phyloP scores from a whole-genome alignment of 2,888 invertebrate species.

The Ichneumon xanthorius region DNA sequence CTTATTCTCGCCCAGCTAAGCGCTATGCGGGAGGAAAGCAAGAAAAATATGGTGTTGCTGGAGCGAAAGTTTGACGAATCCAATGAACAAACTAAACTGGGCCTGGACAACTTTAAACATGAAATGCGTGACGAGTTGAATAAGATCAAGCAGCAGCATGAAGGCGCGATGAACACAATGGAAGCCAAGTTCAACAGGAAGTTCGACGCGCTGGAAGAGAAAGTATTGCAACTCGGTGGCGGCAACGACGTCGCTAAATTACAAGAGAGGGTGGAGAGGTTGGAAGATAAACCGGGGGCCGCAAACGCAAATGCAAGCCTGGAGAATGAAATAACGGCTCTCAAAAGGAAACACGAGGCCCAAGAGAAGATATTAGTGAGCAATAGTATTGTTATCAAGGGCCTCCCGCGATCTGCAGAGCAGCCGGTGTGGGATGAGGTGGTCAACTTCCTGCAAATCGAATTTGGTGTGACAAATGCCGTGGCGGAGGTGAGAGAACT shows the following conservation, averaged over 20 bases:
- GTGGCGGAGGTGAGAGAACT: neutral
- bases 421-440: neutral
- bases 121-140: neutral
- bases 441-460: neutral
- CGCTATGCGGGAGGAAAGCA: neutral
- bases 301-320: neutral
- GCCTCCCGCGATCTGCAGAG: neutral
- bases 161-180: neutral
- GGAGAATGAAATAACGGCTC: neutral
- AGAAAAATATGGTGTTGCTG: neutral
- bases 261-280: neutral
- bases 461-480: conserved; percentile 1
- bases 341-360: neutral
- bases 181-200: conserved; percentile 4
- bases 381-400: conserved; percentile 19
- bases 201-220: neutral
- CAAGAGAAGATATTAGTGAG: conserved; percentile 4
- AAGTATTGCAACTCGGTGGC: neutral
- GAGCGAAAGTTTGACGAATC: conserved; percentile 1
- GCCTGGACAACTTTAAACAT: neutral
- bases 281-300: neutral
- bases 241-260: neutral
- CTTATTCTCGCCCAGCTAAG: neutral
- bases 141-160: neutral
- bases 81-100: neutral